phyloP scores from a whole-genome alignment of 2,797 vertebrate genomes.

The Champsocephalus gunnari region DNA sequence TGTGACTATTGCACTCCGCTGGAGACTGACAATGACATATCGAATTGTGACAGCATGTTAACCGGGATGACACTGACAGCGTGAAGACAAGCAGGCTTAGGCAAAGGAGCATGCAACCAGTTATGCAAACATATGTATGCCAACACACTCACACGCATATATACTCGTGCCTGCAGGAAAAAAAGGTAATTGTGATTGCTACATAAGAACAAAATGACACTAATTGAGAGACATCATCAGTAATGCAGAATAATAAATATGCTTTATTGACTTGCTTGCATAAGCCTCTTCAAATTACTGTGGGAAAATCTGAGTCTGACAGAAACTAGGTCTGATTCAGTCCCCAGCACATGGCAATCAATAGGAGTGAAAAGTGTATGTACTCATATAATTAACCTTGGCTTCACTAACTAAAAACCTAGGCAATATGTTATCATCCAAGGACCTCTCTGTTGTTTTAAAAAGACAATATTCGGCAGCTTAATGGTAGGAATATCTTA shows the following conservation, averaged over 20 bases:
- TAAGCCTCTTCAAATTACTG: slow-evolving; percentile 29
- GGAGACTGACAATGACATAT: background rate
- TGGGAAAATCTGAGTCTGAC: slow-evolving; percentile 22
- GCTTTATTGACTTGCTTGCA: slow-evolving; percentile 24
- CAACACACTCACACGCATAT: background rate
- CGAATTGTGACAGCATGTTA: slow-evolving; percentile 24
- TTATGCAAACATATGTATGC: too few relatives aligned
- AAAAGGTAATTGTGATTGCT: slow-evolving; percentile 19
- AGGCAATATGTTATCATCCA: slow-evolving; percentile 9
- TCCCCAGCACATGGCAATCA: slow-evolving; percentile 8
- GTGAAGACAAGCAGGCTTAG: slow-evolving; percentile 22
- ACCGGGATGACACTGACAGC: slow-evolving; percentile 19
- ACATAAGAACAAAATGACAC: slow-evolving; percentile 24
- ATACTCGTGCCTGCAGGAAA: background rate
- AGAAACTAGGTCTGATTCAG: slow-evolving; percentile 19
- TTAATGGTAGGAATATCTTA: slow-evolving; percentile 3
- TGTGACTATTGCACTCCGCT: slow-evolving; percentile 4
- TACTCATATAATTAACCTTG: slow-evolving; percentile 20
- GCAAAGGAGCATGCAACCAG: background rate
- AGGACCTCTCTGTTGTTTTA: slow-evolving; percentile 1
- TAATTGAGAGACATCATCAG: slow-evolving; percentile 31
- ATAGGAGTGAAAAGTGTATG: slow-evolving; percentile 42
- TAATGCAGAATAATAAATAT: slow-evolving; percentile 18
- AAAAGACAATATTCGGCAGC: slow-evolving; percentile 1
- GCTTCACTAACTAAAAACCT: slow-evolving; percentile 12